phyloP scores from a whole-genome alignment of 2,888 invertebrate species.

The Drosophila kanekoi region DNA sequence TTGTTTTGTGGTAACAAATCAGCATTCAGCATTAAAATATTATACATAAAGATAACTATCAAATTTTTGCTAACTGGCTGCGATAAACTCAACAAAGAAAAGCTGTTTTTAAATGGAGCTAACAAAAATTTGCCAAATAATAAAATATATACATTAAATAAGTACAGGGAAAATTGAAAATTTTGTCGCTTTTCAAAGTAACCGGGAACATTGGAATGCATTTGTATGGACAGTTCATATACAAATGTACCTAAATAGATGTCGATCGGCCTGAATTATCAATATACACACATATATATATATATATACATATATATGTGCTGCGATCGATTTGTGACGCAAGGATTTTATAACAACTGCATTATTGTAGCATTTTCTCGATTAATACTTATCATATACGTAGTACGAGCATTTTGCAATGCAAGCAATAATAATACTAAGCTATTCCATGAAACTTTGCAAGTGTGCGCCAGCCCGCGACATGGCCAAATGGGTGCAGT shows the following conservation, averaged over 20 bases:
- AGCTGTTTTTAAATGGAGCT: slow-evolving; percentile 3
- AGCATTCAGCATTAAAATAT: neutral
- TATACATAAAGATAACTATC: slow-evolving; percentile 4
- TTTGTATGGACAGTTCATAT: slow-evolving; percentile 13
- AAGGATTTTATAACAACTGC: slow-evolving; percentile 7
- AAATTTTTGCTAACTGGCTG: neutral
- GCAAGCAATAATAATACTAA: slow-evolving; percentile 38
- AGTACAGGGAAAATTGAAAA: slow-evolving; percentile 24
- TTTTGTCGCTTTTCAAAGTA: slow-evolving; percentile 1
- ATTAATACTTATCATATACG: slow-evolving; percentile 41
- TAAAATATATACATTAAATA: slow-evolving; percentile 6
- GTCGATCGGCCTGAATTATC: neutral
- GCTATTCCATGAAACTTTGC: slow-evolving; percentile 19
- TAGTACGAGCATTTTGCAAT: slow-evolving; percentile 21
- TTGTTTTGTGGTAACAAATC: neutral
- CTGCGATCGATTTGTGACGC: slow-evolving; percentile 4
- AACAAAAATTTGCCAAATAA: slow-evolving; percentile 5
- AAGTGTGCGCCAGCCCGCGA: slow-evolving; percentile 9
- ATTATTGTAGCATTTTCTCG: slow-evolving; percentile 31
- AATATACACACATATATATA: slow-evolving; percentile 9
- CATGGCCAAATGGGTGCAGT: slow-evolving; percentile 2
- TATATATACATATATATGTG: neutral
- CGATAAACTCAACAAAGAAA: slow-evolving; percentile 16
- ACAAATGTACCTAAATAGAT: slow-evolving; percentile 3
- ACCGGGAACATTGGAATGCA: slow-evolving; percentile 34